Evolutionary conservation across 2,888 invertebrate species (phyloP).

Genomic region (Epinotia demarniana): DNA sequence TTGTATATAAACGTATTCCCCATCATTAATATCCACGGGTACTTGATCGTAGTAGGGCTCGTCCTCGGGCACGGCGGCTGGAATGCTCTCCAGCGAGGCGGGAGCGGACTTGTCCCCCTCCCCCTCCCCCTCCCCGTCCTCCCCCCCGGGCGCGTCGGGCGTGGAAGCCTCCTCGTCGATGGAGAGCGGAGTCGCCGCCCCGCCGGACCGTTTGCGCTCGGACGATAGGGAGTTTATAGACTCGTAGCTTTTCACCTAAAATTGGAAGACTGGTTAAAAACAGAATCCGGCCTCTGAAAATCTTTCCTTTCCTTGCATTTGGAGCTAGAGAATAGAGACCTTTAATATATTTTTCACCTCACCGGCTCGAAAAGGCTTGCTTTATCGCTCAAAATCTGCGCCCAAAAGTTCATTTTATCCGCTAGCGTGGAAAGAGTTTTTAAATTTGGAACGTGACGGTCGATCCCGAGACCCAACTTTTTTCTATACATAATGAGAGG

Average conservation of each 20-base stretch:
- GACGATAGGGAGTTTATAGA: constrained; percentile 87
- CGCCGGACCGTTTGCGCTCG: constrained; percentile 82
- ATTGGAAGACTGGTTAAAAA: not conserved
- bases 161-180: constrained; percentile 79
- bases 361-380: too few relatives aligned
- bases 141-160: constrained; percentile 68
- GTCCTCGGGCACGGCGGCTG: constrained; percentile 75
- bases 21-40: constrained; percentile 87
- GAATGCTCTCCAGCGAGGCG: constrained; percentile 74
- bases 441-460: too few relatives aligned
- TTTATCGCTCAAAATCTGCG: too few relatives aligned
- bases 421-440: too few relatives aligned
- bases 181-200: constrained; percentile 80
- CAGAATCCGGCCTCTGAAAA: not conserved
- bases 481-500: too few relatives aligned
- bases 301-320: too few relatives aligned
- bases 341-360: too few relatives aligned
- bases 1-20: constrained; percentile 91
- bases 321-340: too few relatives aligned
- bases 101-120: constrained; percentile 71
- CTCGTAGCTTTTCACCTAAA: constrained; percentile 87
- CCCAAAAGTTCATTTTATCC: too few relatives aligned
- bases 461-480: too few relatives aligned
- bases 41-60: constrained; percentile 91
- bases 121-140: constrained; percentile 54